Evolutionary conservation across 2,113 vertebrate genomes (phyloP).

Genomic region (Paradoxurus hermaphroditus): DNA sequence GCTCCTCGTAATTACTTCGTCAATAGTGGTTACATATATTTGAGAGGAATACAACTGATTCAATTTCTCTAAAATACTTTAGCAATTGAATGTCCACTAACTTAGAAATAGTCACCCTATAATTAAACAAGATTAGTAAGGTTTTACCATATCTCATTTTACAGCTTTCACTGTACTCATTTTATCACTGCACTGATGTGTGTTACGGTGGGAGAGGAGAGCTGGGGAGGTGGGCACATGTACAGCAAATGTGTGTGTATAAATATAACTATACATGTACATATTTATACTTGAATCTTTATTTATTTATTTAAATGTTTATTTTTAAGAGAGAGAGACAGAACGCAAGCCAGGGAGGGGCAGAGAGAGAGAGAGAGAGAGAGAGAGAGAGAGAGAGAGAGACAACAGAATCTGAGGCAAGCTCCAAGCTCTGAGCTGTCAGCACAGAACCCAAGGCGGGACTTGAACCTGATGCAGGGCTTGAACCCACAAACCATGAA

Average conservation of each 20-base stretch:
- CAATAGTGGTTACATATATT: background rate
- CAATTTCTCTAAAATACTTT: background rate
- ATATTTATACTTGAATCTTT: too few relatives aligned
- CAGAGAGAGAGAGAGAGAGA: too few relatives aligned
- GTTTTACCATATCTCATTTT: background rate
- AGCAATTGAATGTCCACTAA: background rate
- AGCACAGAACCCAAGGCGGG: too few relatives aligned
- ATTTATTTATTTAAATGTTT: too few relatives aligned
- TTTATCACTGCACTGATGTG: background rate
- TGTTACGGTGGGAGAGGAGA: background rate
- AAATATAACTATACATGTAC: background rate
- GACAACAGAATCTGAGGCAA: too few relatives aligned
- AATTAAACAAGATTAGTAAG: background rate
- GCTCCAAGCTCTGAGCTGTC: too few relatives aligned
- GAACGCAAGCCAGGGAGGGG: too few relatives aligned
- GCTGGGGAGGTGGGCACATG: background rate
- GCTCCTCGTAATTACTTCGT: background rate
- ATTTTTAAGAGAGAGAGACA: too few relatives aligned
- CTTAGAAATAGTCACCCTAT: background rate
- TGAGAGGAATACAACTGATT: background rate
- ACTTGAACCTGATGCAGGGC: too few relatives aligned
- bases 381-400: too few relatives aligned
- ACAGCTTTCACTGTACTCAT: background rate
- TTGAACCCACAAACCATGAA: too few relatives aligned
- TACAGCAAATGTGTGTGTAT: conserved; percentile 12